Base-by-base conservation (phyloP, 2,888 invertebrate species). In the Congeria kusceri region DNA sequence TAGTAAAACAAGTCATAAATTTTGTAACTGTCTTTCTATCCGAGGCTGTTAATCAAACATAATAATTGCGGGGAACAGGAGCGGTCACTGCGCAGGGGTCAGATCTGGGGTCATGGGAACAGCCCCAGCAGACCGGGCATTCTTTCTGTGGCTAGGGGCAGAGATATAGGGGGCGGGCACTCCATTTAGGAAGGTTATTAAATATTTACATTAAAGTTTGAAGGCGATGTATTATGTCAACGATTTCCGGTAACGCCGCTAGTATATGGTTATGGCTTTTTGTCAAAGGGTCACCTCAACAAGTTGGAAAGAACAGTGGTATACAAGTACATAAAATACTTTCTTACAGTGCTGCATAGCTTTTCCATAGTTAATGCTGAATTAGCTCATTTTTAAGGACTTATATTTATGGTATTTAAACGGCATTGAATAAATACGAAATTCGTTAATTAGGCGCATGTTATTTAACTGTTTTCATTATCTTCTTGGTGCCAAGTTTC, bases 101-200 rank as follows among this genome's bases (percentile, higher is more conserved):
- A 80, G 62, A 39, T 53, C 11, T 62, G 28, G 39, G 77, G 77
- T 80, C 80, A 77, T 80, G 80, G 67, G 80, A 77, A 80, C 77
- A 29, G n/a, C 80, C 80, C 71, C 23, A 27, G 56, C 47, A 20
- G 61, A 53, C 59, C 65, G 64, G 69, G 62, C 65, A 66, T 27
- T 27, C 20, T 20, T 62, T 61, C 25, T n/a, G 61, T 73, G 56
- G 25, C 27, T 44, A 63, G 7, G 15, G 63, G 44, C 64, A 64
- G 57, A 57, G 32, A 29, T 53, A 9, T 7, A 39, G 39, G 39
- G 39, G 13, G 59, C 29, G 32, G 46, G 56, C n/a, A 44, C 57
- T 57, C 28, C 32, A 47, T 57, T 58, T 46, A 20, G n/a, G 28
- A 57, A 64, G 58, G 71, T 64, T 72, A 65, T 72, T 72, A 67